Evolutionary conservation across 2,113 vertebrate species (phyloP), one percentile per base, ranked within the genome.

Genomic region (Peromyscus leucopus): DNA sequence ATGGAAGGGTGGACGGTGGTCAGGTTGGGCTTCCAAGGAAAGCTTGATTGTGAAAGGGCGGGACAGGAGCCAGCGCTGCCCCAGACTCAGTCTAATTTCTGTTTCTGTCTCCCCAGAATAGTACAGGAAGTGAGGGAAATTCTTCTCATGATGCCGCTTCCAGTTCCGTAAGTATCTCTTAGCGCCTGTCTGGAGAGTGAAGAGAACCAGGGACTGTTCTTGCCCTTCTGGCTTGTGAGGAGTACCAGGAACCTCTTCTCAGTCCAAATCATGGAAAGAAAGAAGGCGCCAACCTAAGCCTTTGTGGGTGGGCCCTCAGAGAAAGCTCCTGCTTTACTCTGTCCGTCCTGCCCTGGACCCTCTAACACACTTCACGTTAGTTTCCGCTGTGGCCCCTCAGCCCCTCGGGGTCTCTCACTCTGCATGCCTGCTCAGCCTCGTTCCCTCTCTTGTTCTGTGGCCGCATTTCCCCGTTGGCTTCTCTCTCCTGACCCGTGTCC

Each of bases 51-150:
- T 36, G 71, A 72, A 76, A 12, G 42, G 28, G 28, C 28, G 65
- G 48, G 51, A 24, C 51, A 87, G 67, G 39, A 69, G 24, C 71
- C 28, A 48, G 72, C n/a, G 21, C 87, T 84, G 74, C 39, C n/a
- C 84, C 16, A 21, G 19, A 24, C 4, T 39, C 31, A 1, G 5
- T 63, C 84, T 95, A 6, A 96, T 82, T 71, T 75, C 59, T 59
- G 24, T 19, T 65, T 94, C 82, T 96, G 39, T 55, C 72, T 88
- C 48, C 55, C 78, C 87, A 95, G 96, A 98, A 98, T 46, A 78
- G 61, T 67, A 97, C 97, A 72, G 78, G 82, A 42, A 92, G 16
- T 51, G 61, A 79, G 48, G 88, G 92, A 36, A 74, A 89, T 83
- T 96, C 90, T 63, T 96, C 89, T 67, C 48, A 19, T 48, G 67